Percentiles rank a stretch among this genome's conserved stretches.
These are phyloP conservation scores for Sebastes ruberrimus DNA, from an alignment of 2,797 vertebrate species.

Conservation along the genomic window DNA sequence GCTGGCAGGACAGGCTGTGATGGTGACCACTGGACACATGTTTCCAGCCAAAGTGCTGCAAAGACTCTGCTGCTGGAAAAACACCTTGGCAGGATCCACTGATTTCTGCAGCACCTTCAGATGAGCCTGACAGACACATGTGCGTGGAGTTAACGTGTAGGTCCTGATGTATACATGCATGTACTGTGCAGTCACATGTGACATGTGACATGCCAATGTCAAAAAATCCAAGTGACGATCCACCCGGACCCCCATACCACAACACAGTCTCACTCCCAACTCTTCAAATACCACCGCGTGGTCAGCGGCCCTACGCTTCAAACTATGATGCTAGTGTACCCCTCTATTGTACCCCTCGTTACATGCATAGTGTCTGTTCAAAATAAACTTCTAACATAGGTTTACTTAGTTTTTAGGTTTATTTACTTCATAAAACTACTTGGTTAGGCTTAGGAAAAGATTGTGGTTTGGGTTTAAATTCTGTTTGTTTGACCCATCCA, in stretches of 20 bases:
- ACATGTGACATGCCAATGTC: neutral
- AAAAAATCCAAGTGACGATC: too few species aligned
- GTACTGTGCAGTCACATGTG: neutral
- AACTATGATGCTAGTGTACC: too few species aligned
- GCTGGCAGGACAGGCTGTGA: conserved; percentile 89
- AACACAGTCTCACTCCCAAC: too few species aligned
- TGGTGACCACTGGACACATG: conserved; percentile 88
- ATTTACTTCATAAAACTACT: too few species aligned
- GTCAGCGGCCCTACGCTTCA: too few species aligned
- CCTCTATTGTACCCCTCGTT: neutral
- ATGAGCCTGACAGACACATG: conserved; percentile 82
- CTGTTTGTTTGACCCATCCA: too few species aligned
- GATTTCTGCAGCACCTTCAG: conserved; percentile 84
- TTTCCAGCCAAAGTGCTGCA: conserved; percentile 89
- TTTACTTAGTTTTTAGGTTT: too few species aligned
- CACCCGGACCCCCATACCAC: too few species aligned
- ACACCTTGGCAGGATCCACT: conserved; percentile 82
- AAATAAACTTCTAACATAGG: neutral
- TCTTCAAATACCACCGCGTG: too few species aligned
- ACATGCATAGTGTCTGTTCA: neutral
- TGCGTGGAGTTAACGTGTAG: neutral
- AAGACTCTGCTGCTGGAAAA: conserved; percentile 86
- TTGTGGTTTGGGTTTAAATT: too few species aligned
- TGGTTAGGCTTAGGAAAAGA: too few species aligned
- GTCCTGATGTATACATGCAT: neutral